A percentile compares a stretch with the other conserved stretches of the same genome.
phyloP scores from a whole-genome alignment of 2,797 vertebrate genomes.

The Mergus octosetaceus region DNA sequence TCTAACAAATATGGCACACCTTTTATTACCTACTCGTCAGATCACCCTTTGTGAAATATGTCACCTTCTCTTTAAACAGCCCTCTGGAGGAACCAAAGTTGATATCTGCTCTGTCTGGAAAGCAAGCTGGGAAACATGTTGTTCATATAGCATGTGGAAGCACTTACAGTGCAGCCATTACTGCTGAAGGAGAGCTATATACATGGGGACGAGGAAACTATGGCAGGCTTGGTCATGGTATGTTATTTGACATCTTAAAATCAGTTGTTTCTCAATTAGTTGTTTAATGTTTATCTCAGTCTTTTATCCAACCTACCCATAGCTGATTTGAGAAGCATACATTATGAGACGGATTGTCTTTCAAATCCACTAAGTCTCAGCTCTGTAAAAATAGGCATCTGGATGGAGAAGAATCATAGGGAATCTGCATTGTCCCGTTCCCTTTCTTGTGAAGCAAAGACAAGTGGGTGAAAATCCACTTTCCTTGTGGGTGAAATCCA shows the following conservation, averaged over 20 bases:
- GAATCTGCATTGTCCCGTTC: background rate
- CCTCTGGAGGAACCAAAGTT: slow-evolving; percentile 94
- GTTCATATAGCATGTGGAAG: slow-evolving; percentile 94
- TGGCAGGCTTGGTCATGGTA: slow-evolving; percentile 95
- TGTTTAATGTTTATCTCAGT: background rate
- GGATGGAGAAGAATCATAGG: background rate
- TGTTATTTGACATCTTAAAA: background rate
- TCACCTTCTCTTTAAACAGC: slow-evolving; percentile 70
- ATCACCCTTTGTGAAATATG: background rate
- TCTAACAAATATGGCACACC: background rate
- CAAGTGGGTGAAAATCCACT: too few relatives aligned
- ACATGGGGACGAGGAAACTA: slow-evolving; percentile 98
- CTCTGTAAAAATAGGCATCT: background rate
- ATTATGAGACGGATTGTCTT: background rate
- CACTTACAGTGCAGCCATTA: slow-evolving; percentile 95
- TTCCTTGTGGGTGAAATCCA: background rate
- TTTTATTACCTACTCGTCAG: background rate
- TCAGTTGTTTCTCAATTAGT: background rate
- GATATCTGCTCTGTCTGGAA: slow-evolving; percentile 91
- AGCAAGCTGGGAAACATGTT: slow-evolving; percentile 92
- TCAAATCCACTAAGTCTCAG: background rate
- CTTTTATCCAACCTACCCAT: background rate
- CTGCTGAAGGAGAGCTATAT: slow-evolving; percentile 94
- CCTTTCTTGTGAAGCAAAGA: background rate
- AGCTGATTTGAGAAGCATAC: background rate